Conservation (phyloP, 2,888 invertebrate genomes). For the Epistrophe eligans region DNA sequence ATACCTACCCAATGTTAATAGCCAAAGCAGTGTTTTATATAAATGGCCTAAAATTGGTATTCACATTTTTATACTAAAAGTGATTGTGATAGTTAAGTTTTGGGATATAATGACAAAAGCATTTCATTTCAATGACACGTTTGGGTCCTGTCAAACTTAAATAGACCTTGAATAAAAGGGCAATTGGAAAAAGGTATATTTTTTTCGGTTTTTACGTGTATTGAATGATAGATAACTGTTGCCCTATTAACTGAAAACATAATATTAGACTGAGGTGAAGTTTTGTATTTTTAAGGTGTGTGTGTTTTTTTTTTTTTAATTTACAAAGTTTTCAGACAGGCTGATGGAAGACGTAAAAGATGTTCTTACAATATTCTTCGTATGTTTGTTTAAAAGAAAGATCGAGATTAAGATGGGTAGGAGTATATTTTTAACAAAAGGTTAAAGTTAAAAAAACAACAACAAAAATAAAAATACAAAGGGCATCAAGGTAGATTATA, state of each 20-base stretch:
- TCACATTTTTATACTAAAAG: conserved; percentile 15
- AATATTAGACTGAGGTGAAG: neutral
- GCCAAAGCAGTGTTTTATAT: conserved; percentile 10
- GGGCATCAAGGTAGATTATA: too few relatives aligned
- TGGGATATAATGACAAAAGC: conserved; percentile 33
- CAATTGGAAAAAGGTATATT: neutral
- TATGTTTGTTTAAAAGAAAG: neutral
- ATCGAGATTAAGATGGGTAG: neutral
- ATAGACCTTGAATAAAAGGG: conserved; percentile 23
- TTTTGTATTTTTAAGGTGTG: neutral
- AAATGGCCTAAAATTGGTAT: conserved; percentile 15
- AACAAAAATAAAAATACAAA: neutral
- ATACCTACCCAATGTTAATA: conserved; percentile 33
- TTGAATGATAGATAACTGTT: neutral
- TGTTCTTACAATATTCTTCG: neutral
- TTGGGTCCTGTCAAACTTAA: conserved; percentile 25
- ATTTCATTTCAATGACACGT: conserved; percentile 42
- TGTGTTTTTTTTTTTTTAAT: neutral
- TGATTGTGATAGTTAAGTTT: conserved; percentile 18
- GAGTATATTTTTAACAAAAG: neutral
- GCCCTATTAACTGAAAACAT: neutral
- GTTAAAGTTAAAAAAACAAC: neutral
- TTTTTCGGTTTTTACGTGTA: conserved; percentile 1
- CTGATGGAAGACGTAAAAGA: neutral
- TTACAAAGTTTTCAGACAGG: neutral